Evolutionary conservation across 1,140 invertebrate genomes (phyloP).

Genomic region (Globodera ellingtonae): DNA sequence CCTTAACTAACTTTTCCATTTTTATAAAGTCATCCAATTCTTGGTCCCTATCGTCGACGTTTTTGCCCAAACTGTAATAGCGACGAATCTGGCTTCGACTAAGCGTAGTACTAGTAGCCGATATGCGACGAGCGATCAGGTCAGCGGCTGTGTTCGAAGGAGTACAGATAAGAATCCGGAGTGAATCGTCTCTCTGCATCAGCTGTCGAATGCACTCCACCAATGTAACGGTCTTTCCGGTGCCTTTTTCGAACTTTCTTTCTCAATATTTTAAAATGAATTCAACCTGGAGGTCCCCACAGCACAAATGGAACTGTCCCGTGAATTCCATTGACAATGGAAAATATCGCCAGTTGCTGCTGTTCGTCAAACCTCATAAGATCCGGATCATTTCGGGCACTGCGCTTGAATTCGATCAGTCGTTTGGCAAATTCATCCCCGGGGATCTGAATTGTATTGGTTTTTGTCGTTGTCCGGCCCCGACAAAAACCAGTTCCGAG

Average conservation of each 20-base stretch:
- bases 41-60: constrained; percentile 16
- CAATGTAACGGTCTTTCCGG: constrained; percentile 30
- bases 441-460: neutral
- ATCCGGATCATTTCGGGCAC: neutral
- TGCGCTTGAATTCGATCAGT: neutral
- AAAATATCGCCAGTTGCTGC: constrained; percentile 23
- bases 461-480: neutral
- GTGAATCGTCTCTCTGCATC: neutral
- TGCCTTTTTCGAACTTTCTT: constrained; percentile 6
- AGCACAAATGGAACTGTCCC: constrained; percentile 24
- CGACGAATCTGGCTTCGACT: constrained; percentile 9
- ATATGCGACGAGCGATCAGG: constrained; percentile 18
- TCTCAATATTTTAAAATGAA: neutral
- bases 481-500: neutral
- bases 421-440: neutral
- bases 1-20: constrained; percentile 15
- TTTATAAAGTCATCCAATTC: constrained; percentile 25
- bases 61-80: constrained; percentile 24
- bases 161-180: constrained; percentile 30
- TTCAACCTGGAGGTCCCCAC: constrained; percentile 29
- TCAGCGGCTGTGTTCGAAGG: constrained; percentile 30
- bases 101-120: neutral
- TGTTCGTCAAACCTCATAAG: constrained; percentile 9
- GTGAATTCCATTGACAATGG: constrained; percentile 26
- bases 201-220: constrained; percentile 11